Evolutionary conservation across 2,888 invertebrate species (phyloP), one percentile per base, ranked within the genome.

Genomic region (Hypena proboscidalis): DNA sequence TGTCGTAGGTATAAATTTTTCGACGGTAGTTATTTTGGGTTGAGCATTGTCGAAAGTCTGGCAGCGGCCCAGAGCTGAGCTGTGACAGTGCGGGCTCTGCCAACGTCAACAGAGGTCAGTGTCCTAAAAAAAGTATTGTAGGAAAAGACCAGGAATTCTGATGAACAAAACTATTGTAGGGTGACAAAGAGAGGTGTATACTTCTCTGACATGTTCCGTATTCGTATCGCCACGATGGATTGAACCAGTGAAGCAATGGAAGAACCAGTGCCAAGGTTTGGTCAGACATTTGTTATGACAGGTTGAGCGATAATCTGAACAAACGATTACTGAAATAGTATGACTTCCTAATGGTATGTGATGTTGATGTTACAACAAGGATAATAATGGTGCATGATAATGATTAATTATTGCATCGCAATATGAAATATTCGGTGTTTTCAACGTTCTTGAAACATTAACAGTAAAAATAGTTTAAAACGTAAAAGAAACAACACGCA

Each of bases 61-160:
- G 90, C 90, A 86, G 43, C 42, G 52, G 64, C 83, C 90, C 89
- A 90, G 78, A 58, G 48, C 34, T 59, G 65, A 58, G 65, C 72
- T 77, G 83, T 81, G 86, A 85, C 85, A 86, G n/a, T n/a, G n/a
- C n/a, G n/a, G n/a, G n/a, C n/a, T n/a, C 81, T 81, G 89, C 88
- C 89, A 89, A 87, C 84, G 82, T 78, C 77, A 84, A 84, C 79
- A 85, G 77, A 87, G 88, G 88, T 86, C 83, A 85, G 67, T 79
- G 83, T 75, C 83, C 85, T 75, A 85, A 85, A 88, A 83, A 74
- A 83, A 75, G 68, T 65, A 69, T 37, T 66, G 67, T 73, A 68
- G 66, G 65, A 77, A 77, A 75, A 78, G 69, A 58, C 72, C 74
- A 68, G 61, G 46, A 42, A 57, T 62, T 63, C 70, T 74, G 68